phyloP scores from a whole-genome alignment of 35 echinoderm and acorn worm genomes.

The Lytechinus variegatus region DNA sequence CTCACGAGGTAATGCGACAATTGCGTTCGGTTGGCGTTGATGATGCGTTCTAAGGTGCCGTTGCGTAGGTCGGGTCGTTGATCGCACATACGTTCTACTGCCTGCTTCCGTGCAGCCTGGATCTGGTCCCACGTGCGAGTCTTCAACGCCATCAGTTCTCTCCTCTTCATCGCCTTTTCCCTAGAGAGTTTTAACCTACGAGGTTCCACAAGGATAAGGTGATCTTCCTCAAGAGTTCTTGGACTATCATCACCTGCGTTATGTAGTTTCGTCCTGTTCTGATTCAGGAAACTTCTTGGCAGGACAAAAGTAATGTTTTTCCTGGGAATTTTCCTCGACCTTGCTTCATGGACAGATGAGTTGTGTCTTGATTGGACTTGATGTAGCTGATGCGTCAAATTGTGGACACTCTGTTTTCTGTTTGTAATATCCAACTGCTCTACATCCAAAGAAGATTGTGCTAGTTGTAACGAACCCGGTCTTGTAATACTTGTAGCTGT shows the following conservation, averaged over 20 bases:
- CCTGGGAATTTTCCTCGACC: background rate
- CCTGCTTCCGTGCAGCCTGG: background rate
- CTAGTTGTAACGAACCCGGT: background rate
- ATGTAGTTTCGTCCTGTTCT: background rate
- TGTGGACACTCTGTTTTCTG: background rate
- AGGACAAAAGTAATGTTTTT: background rate
- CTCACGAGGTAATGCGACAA: background rate
- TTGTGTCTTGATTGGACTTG: background rate
- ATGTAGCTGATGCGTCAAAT: background rate
- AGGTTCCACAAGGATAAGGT: slow-evolving; percentile 28
- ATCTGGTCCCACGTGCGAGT: background rate
- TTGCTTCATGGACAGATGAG: background rate
- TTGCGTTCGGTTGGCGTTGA: background rate
- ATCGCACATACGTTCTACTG: background rate
- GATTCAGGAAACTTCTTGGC: background rate
- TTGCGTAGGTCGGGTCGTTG: background rate
- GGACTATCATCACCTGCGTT: background rate
- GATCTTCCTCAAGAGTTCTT: slow-evolving; percentile 4
- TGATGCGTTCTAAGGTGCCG: slow-evolving; percentile 1
- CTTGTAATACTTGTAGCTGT: background rate
- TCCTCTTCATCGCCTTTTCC: background rate
- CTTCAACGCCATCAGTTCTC: background rate
- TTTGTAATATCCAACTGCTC: background rate
- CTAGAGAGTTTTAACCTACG: background rate
- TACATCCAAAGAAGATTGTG: background rate